These are phyloP conservation scores for Hypomecis atomaria DNA, from an alignment of 2,888 invertebrate genomes.

Conservation along the genomic window DNA sequence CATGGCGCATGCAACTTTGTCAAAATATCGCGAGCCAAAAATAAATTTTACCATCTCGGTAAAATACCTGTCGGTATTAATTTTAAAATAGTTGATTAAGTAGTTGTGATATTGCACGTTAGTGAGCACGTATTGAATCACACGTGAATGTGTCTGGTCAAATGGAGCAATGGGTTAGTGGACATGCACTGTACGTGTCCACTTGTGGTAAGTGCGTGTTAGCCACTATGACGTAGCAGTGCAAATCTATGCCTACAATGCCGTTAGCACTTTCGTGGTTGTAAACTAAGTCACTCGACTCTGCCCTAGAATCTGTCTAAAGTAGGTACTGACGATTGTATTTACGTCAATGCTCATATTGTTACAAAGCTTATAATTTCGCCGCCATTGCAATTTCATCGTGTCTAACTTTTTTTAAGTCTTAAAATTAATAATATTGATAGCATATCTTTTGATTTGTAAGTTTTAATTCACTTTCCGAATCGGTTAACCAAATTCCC, in stretches of 20 bases:
- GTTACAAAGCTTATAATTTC: neutral
- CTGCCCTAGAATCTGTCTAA: neutral
- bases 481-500: constrained; percentile 13
- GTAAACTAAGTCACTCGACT: constrained; percentile 9
- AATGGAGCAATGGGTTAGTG: constrained; percentile 27
- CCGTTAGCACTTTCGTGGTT: constrained; percentile 10
- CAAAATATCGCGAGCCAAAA: too few species aligned
- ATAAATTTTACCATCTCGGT: too few species aligned
- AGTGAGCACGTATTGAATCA: too few species aligned
- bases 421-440: constrained; percentile 10
- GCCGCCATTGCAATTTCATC: neutral
- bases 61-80: too few species aligned
- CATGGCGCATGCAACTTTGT: too few species aligned
- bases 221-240: constrained; percentile 28
- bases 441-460: constrained; percentile 3
- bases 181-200: constrained; percentile 18
- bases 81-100: too few species aligned
- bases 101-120: too few species aligned
- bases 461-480: constrained; percentile 18
- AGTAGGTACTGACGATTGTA: constrained; percentile 3
- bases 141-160: constrained; percentile 6
- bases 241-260: constrained; percentile 20
- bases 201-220: constrained; percentile 34
- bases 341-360: constrained; percentile 5
- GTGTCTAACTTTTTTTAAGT: neutral